A percentile compares a stretch with the other conserved stretches of the same genome.
These are phyloP conservation scores for Brachymystax lenok DNA, from an alignment of 2,797 vertebrate species.

Conservation along the genomic window DNA sequence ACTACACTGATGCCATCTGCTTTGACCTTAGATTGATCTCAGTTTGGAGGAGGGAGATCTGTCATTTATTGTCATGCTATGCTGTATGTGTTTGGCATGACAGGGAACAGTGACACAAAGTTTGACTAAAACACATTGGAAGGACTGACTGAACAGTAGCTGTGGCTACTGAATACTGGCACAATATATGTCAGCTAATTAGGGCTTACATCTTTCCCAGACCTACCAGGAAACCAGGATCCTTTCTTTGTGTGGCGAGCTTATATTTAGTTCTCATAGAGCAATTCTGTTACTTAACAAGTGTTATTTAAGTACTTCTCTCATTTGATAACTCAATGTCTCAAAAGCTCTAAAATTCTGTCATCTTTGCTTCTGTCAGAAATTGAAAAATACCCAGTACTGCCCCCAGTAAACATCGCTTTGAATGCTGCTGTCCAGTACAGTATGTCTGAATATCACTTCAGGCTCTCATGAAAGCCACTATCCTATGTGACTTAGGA, in stretches of 20 bases:
- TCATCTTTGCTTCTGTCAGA: neutral
- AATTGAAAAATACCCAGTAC: neutral
- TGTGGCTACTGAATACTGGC: neutral
- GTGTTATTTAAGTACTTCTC: neutral
- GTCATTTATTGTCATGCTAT: neutral
- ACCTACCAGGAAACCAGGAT: too few species aligned
- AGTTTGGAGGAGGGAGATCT: neutral
- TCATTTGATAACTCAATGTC: neutral
- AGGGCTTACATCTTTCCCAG: too few species aligned
- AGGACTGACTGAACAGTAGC: neutral
- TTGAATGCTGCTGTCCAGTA: too few species aligned
- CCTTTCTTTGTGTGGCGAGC: too few species aligned
- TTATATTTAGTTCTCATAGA: too few species aligned
- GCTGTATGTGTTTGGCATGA: neutral
- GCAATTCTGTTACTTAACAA: neutral
- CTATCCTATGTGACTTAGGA: constrained; percentile 19
- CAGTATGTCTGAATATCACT: neutral
- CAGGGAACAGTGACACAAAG: neutral
- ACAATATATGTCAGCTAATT: too few species aligned
- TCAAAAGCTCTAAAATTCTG: neutral
- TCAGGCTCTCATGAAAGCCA: neutral
- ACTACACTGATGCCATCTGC: neutral
- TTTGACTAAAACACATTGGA: neutral
- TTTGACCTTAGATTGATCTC: neutral
- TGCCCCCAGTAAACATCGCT: neutral